phyloP scores from a whole-genome alignment of 2,113 vertebrate species.

The Microtus pennsylvanicus region DNA sequence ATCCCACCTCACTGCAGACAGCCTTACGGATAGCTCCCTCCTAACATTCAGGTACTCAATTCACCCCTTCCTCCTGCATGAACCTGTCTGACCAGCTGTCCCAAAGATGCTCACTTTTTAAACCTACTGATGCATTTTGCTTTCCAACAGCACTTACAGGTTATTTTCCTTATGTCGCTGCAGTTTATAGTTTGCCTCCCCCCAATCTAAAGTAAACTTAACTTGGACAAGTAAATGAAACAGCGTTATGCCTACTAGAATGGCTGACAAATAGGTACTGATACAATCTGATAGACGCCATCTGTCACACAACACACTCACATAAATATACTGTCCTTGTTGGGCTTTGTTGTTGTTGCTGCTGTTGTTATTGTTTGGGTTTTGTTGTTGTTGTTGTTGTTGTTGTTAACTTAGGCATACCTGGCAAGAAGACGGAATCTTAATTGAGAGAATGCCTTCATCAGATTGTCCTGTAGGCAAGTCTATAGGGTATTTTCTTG shows the following conservation, averaged over 20 bases:
- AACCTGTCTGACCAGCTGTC: neutral
- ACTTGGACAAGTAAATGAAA: neutral
- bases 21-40: neutral
- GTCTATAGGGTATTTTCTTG: neutral
- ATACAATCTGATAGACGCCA: neutral
- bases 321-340: neutral
- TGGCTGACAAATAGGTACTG: neutral
- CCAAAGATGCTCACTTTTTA: neutral
- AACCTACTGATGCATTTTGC: neutral
- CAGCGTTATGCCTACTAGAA: neutral
- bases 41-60: neutral
- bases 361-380: neutral
- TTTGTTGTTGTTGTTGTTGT: neutral
- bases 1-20: too few relatives aligned
- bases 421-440: neutral
- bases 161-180: neutral
- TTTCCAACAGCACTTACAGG: slow-evolving; percentile 8
- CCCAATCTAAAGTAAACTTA: neutral
- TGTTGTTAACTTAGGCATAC: neutral
- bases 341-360: neutral
- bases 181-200: neutral
- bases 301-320: neutral
- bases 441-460: neutral
- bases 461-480: neutral
- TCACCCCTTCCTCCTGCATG: neutral